A percentile compares a stretch with the other conserved stretches of the same genome.
Evolutionary conservation across 2,113 vertebrate genomes (phyloP).

Genomic region (Microcebus murinus): DNA sequence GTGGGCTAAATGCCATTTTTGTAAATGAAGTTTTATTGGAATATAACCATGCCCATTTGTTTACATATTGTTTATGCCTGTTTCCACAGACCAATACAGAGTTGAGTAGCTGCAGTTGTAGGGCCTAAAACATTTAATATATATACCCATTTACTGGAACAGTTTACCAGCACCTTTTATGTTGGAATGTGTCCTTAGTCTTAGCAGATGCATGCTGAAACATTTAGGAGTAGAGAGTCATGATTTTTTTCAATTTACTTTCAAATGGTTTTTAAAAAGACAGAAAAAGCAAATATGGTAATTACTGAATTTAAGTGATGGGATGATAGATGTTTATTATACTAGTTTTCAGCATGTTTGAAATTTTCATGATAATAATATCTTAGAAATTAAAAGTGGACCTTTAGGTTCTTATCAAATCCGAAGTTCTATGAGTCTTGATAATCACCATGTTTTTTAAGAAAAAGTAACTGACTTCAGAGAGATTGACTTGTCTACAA

Average conservation of each 20-base stretch:
- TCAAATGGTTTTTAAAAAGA: neutral
- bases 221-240: neutral
- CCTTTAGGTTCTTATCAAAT: conserved; percentile 18
- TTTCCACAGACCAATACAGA: neutral
- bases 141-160: neutral
- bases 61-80: neutral
- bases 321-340: neutral
- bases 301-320: neutral
- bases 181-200: neutral
- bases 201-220: conserved; percentile 8
- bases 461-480: conserved; percentile 10
- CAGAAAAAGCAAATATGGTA: neutral
- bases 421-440: neutral
- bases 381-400: conserved; percentile 30
- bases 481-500: conserved; percentile 31
- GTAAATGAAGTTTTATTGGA: neutral
- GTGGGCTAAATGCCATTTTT: neutral
- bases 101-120: neutral
- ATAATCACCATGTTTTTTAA: conserved; percentile 6
- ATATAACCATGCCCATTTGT: neutral
- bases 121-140: neutral
- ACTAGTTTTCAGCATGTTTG: neutral
- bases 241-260: conserved; percentile 16
- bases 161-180: neutral
- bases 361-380: conserved; percentile 25